Conservation (phyloP, 2,797 vertebrate genomes). For the Cheirogaleus major region DNA sequence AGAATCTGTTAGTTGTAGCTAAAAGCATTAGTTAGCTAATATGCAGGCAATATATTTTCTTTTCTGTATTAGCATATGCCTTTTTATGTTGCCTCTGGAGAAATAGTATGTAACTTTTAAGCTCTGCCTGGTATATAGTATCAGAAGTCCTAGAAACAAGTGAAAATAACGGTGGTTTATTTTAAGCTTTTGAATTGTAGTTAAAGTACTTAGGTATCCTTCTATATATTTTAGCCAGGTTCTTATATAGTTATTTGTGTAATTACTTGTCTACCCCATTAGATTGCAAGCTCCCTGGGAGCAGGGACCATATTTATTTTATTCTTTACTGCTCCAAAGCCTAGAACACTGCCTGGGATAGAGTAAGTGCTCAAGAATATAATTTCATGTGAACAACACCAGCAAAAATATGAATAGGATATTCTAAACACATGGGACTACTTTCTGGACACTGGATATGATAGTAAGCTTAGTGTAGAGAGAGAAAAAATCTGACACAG, state of each 20-base stretch:
- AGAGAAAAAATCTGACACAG: neutral
- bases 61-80: neutral
- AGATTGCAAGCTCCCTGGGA: neutral
- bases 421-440: conserved; percentile 24
- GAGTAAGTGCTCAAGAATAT: neutral
- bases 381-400: neutral
- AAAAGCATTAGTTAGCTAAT: conserved; percentile 26
- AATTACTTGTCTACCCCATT: neutral
- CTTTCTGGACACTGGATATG: neutral
- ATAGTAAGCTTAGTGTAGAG: neutral
- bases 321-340: neutral
- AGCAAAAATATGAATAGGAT: conserved; percentile 29
- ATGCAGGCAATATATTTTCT: neutral
- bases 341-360: neutral
- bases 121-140: neutral
- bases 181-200: conserved; percentile 32
- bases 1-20: neutral
- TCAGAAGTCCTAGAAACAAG: conserved; percentile 27
- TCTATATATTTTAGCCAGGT: neutral
- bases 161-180: neutral
- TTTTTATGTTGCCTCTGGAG: conserved; percentile 11
- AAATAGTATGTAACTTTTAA: neutral
- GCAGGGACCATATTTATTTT: neutral
- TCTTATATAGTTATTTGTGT: conserved; percentile 18
- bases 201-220: neutral